These are phyloP conservation scores for Metacarcinus magister DNA, from an alignment of 2,888 invertebrate species.

Conservation along the genomic window DNA sequence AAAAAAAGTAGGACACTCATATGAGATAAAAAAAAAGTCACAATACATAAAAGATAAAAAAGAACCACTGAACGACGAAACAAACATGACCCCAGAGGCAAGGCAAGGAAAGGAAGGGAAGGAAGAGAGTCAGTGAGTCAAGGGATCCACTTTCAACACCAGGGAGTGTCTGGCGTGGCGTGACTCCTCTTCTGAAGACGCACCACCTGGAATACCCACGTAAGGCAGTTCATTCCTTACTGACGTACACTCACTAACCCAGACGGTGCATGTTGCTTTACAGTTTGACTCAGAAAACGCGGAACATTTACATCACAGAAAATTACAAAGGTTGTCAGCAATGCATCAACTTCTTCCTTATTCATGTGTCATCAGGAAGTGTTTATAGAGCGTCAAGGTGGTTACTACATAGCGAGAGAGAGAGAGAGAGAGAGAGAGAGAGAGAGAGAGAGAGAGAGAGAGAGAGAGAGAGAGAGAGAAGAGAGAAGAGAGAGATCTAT, in stretches of 20 bases:
- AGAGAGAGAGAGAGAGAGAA: slow-evolving; percentile 49
- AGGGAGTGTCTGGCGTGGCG: slow-evolving; percentile 20
- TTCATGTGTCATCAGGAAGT: slow-evolving; percentile 11
- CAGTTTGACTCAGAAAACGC: slow-evolving; percentile 11
- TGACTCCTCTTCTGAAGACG: neutral
- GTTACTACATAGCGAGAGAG: neutral
- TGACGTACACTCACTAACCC: neutral
- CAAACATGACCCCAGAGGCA: neutral
- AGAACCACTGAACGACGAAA: slow-evolving; percentile 4
- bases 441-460: slow-evolving; percentile 57
- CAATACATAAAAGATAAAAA: neutral
- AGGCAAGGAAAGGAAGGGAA: neutral
- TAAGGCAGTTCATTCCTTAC: neutral
- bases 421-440: neutral
- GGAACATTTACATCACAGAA: neutral
- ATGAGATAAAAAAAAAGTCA: too few relatives aligned
- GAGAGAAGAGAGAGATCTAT: neutral
- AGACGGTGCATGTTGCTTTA: slow-evolving; percentile 38
- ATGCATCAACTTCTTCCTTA: neutral
- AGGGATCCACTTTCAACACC: neutral
- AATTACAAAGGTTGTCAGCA: slow-evolving; percentile 46
- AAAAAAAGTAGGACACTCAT: neutral
- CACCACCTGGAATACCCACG: neutral
- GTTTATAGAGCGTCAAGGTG: neutral
- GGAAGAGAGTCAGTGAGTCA: too few relatives aligned